Evolutionary conservation across 2,888 invertebrate genomes (phyloP).

Genomic region (Abrostola tripartita): DNA sequence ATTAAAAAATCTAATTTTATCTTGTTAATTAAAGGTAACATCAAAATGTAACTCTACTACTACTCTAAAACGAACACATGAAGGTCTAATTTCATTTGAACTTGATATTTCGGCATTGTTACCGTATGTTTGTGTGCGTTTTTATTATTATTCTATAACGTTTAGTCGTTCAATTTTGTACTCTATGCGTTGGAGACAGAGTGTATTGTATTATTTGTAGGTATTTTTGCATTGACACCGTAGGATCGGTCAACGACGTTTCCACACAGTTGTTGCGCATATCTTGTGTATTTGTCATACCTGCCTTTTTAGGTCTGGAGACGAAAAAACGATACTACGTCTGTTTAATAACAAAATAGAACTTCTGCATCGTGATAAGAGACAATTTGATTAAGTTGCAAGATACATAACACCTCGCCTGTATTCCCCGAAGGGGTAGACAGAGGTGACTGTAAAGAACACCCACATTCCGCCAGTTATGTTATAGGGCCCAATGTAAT

Average conservation of each 20-base stretch:
- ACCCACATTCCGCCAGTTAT: no score
- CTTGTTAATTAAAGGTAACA: neutral
- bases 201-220: constrained; percentile 29
- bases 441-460: no score
- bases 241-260: constrained; percentile 64
- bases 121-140: constrained; percentile 15
- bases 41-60: neutral
- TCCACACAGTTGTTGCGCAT: constrained; percentile 60
- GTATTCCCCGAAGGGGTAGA: no score
- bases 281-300: constrained; percentile 64
- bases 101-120: constrained; percentile 29
- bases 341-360: constrained; percentile 25
- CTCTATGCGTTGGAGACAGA: constrained; percentile 30
- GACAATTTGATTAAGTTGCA: no score
- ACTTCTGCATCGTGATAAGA: no score
- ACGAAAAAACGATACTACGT: constrained; percentile 28
- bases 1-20: constrained; percentile 35
- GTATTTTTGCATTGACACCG: constrained; percentile 36
- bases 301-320: constrained; percentile 39
- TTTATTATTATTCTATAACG: constrained; percentile 22
- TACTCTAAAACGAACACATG: neutral
- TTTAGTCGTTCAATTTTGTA: constrained; percentile 25
- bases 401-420: no score
- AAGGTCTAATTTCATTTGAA: constrained; percentile 27
- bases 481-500: no score